Percentiles rank a stretch among this genome's conserved stretches.
Evolutionary conservation across 2,113 vertebrate species (phyloP).

Genomic region (Myodes glareolus): DNA sequence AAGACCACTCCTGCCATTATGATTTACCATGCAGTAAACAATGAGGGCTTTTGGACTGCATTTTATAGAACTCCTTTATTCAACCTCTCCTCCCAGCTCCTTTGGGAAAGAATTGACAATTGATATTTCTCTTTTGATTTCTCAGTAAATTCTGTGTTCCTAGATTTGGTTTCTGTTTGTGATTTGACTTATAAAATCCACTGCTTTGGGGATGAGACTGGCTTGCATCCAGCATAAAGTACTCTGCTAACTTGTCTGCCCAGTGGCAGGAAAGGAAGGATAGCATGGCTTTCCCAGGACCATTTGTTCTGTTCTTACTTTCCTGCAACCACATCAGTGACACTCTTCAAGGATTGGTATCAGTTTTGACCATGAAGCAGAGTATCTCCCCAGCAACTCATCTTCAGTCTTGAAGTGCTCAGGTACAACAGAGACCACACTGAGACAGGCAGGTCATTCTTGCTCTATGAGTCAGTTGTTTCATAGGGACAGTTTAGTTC

Average conservation of each 20-base stretch:
- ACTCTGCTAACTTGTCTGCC: slow-evolving; percentile 52
- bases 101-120: slow-evolving; percentile 71
- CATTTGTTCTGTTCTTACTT: slow-evolving; percentile 9
- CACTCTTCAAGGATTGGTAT: neutral
- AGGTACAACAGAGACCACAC: neutral
- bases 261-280: slow-evolving; percentile 11
- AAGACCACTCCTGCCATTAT: slow-evolving; percentile 72
- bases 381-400: neutral
- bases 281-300: neutral
- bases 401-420: slow-evolving; percentile 14
- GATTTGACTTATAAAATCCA: slow-evolving; percentile 66
- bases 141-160: slow-evolving; percentile 65
- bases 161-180: slow-evolving; percentile 76
- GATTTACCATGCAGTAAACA: slow-evolving; percentile 71
- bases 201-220: slow-evolving; percentile 58
- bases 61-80: slow-evolving; percentile 72
- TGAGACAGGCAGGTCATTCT: neutral
- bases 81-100: slow-evolving; percentile 34
- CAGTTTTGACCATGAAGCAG: neutral
- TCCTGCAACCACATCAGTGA: neutral
- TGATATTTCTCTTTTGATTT: slow-evolving; percentile 78
- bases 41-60: slow-evolving; percentile 67
- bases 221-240: slow-evolving; percentile 42
- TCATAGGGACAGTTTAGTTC: neutral
- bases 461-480: neutral